Percentiles rank a stretch among this genome's conserved stretches.
Evolutionary conservation across 2,888 invertebrate species (phyloP).

Genomic region (Sphecodes monilicornis): DNA sequence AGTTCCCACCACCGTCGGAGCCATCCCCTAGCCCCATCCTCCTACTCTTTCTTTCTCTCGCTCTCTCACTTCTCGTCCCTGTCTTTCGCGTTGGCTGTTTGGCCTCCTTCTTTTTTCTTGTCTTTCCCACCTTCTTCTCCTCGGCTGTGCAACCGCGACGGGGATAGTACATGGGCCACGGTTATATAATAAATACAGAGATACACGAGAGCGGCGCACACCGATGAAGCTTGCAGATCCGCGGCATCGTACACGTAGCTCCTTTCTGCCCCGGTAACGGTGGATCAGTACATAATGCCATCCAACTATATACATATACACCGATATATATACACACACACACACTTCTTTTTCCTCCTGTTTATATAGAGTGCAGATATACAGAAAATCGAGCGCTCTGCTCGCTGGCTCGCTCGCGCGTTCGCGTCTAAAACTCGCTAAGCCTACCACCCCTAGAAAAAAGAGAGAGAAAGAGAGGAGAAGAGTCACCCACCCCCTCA

Average conservation of each 20-base stretch:
- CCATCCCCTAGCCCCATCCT: conserved; percentile 27
- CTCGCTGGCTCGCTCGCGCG: background rate
- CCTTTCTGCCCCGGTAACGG: background rate
- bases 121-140: conserved; percentile 54
- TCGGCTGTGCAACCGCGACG: conserved; percentile 20
- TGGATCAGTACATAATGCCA: conserved; percentile 57
- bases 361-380: conserved; percentile 48
- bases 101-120: conserved; percentile 43
- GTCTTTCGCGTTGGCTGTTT: conserved; percentile 35
- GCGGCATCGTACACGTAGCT: conserved; percentile 5
- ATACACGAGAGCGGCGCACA: background rate
- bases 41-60: conserved; percentile 19
- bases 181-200: conserved; percentile 52
- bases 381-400: conserved; percentile 17
- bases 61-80: conserved; percentile 23
- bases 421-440: conserved; percentile 55
- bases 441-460: conserved; percentile 52
- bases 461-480: background rate
- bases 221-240: background rate
- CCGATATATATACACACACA: background rate
- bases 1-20: conserved; percentile 56
- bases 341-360: conserved; percentile 38
- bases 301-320: conserved; percentile 43
- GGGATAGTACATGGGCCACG: conserved; percentile 32
- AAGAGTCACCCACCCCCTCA: conserved; percentile 48